Evolutionary conservation across 2,888 invertebrate species (phyloP).

Genomic region (Petrophora chlorosata): DNA sequence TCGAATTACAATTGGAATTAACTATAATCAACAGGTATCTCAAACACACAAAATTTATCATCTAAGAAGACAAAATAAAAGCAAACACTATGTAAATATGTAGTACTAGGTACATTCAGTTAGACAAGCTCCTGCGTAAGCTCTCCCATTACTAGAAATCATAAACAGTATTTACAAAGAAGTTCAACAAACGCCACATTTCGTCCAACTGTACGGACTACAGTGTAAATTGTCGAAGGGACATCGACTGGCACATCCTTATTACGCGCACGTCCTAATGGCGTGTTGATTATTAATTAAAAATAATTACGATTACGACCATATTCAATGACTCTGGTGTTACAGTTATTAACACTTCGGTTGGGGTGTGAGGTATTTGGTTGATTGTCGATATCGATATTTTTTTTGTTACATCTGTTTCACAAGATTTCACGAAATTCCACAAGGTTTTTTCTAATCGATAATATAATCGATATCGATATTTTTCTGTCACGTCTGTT

Average conservation of each 20-base stretch:
- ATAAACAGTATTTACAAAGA: not conserved
- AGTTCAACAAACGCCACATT: conserved; percentile 13
- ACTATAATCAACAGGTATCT: too few relatives aligned
- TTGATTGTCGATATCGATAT: conserved; percentile 38
- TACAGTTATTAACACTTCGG: conserved; percentile 75
- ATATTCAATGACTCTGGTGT: conserved; percentile 84
- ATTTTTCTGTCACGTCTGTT: not conserved
- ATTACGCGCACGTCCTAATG: conserved; percentile 76
- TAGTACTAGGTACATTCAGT: not conserved
- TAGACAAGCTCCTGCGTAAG: too few relatives aligned
- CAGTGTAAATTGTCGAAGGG: conserved; percentile 62
- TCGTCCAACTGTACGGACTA: conserved; percentile 38
- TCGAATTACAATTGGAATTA: too few relatives aligned
- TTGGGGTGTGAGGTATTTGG: conserved; percentile 46
- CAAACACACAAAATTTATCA: too few relatives aligned
- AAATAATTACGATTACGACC: conserved; percentile 84
- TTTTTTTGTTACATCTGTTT: not conserved
- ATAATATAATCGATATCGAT: conserved; percentile 37
- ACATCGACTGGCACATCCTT: conserved; percentile 80
- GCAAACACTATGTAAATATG: too few relatives aligned
- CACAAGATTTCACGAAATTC: not conserved
- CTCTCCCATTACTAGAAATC: not conserved
- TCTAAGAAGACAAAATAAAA: too few relatives aligned
- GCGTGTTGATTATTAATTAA: conserved; percentile 84
- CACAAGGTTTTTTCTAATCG: not conserved